Conservation (phyloP, 2,113 vertebrate genomes). For the Perca flavescens region DNA sequence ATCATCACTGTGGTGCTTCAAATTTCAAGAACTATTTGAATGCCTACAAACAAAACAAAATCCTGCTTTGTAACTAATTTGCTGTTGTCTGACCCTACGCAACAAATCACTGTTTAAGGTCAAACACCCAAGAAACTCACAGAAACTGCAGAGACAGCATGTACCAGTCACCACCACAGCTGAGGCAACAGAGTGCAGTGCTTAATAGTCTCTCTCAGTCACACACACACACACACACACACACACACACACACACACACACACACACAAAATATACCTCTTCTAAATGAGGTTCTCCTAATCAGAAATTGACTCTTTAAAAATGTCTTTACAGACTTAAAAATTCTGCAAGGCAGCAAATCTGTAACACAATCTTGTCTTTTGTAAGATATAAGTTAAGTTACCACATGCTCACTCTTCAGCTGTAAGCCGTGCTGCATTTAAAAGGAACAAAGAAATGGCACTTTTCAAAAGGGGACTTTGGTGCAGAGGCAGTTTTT, state of each 20-base stretch:
- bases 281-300: conserved; percentile 16
- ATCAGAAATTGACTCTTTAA: conserved; percentile 21
- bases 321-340: conserved; percentile 30
- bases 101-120: conserved; percentile 68
- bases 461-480: conserved; percentile 7
- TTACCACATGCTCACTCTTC: conserved; percentile 10
- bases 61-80: conserved; percentile 55
- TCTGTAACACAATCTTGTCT: conserved; percentile 18
- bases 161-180: conserved; percentile 80
- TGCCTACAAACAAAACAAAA: conserved; percentile 28
- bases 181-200: conserved; percentile 78
- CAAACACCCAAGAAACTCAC: conserved; percentile 59
- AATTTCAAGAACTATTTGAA: conserved; percentile 4
- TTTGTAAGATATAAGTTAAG: conserved; percentile 5
- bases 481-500: not conserved
- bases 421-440: conserved; percentile 5
- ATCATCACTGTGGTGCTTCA: conserved; percentile 6
- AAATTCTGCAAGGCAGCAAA: conserved; percentile 25
- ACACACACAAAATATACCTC: conserved; percentile 27
- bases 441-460: conserved; percentile 27
- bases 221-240: conserved; percentile 30
- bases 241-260: conserved; percentile 41
- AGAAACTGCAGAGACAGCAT: conserved; percentile 70
- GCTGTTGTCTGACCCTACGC: conserved; percentile 51
- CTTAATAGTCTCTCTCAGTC: conserved; percentile 42